Base-by-base conservation (phyloP, 2,113 vertebrate species). In the Hemicordylus capensis region DNA sequence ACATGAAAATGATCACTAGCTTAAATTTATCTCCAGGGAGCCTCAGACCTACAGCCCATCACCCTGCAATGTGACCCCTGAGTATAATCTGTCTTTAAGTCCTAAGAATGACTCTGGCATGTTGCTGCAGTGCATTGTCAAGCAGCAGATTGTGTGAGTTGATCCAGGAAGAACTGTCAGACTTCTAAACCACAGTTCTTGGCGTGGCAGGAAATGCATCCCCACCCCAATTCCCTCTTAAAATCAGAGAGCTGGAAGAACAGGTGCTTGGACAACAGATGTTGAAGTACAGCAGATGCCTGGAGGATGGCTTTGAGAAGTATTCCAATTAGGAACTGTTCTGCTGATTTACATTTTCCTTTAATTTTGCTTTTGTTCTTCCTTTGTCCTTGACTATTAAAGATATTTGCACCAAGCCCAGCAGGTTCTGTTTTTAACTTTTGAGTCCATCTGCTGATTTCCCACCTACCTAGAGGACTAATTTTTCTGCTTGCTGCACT, bases 181-280 rank as follows among this genome's bases (percentile, higher is more conserved):
- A 4, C 58, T 61, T 80, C 28, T 44, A 74, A 76, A 80, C 19
- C 56, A 85, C 8, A 70, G 1, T 44, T 0, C 2, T 67, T 34
- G 28, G 12, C 1, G 0, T 12, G 46, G 22, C 42, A 59, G n/a
- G 79, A 39, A 76, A 26, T 48, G 83, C 61, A 4, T 63, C 80
- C 56, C 26, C 42, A 9, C 70, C 48, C 6, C 44, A 66, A 20
- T 6, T 42, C 85, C 63, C 0, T 4, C 64, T 88, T 83, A 24
- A 34, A 84, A 82, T 34, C 0, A 67, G 7, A 19, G 3, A 20
- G n/a, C 15, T 46, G n/a, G 54, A 31, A 63, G 17, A 44, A 76
- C 83, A 84, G 83, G 58, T 80, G 84, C 44, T 80, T 63, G 76
- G 77, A 74, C 56, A 80, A 73, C 84, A 79, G 75, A 78, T 85